These are phyloP conservation scores for Caenorhabditis plicata DNA, from an alignment of 2,888 invertebrate genomes.

Conservation along the genomic window DNA sequence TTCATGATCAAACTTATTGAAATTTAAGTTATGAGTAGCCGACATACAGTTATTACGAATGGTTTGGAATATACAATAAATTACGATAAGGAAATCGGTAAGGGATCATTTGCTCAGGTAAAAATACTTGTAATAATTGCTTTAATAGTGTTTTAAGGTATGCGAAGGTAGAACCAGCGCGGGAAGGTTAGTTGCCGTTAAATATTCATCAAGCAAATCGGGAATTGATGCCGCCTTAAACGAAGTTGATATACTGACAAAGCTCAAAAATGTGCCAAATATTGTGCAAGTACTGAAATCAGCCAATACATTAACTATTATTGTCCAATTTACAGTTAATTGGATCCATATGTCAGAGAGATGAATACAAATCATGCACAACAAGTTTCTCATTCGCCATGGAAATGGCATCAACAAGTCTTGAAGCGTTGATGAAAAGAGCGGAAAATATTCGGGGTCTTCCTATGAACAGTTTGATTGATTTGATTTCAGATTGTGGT, in stretches of 20 bases:
- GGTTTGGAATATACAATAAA: slow-evolving; percentile 15
- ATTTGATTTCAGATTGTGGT: slow-evolving; percentile 36
- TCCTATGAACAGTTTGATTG: slow-evolving; percentile 13
- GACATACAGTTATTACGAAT: background rate
- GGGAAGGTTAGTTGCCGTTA: slow-evolving; percentile 26
- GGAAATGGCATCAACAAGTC: slow-evolving; percentile 27
- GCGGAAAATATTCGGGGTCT: slow-evolving; percentile 25
- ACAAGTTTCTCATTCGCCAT: slow-evolving; percentile 32
- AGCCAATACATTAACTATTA: too few species aligned
- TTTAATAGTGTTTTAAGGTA: slow-evolving; percentile 2
- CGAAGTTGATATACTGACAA: slow-evolving; percentile 23
- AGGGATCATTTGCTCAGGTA: slow-evolving; percentile 21
- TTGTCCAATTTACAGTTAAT: slow-evolving; percentile 3
- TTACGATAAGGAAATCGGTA: slow-evolving; percentile 11
- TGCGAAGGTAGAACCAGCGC: slow-evolving; percentile 19
- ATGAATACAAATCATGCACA: slow-evolving; percentile 5
- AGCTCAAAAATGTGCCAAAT: slow-evolving; percentile 10
- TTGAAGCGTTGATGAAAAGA: slow-evolving; percentile 26
- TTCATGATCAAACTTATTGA: too few species aligned
- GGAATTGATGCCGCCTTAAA: slow-evolving; percentile 14
- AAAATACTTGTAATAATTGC: background rate
- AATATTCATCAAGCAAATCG: slow-evolving; percentile 5
- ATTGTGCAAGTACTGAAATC: too few species aligned
- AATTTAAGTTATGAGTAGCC: too few species aligned
- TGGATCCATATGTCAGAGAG: background rate